Evolutionary conservation across 23 tunicate species (phyloP), one percentile per base, ranked within the genome.

Genomic region (Ascidia mentula): DNA sequence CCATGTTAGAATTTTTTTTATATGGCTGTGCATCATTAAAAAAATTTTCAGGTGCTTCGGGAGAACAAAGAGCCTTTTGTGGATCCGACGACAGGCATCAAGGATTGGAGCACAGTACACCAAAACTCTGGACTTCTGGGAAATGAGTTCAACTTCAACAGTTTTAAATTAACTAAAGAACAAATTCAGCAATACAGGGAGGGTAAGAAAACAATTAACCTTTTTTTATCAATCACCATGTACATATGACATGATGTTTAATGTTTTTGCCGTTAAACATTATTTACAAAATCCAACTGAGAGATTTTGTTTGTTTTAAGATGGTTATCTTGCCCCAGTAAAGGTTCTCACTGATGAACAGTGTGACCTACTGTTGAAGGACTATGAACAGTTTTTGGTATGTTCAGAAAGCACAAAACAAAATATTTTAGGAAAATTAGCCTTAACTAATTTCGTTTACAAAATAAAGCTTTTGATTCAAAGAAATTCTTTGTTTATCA

Each of bases 31-130:
- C n/a, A n/a, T n/a, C n/a, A n/a, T n/a, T 30, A 30, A 65, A 33
- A 30, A 65, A 65, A 9, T 65, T 79, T 7, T 5, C 69, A 86
- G 90, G 75, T 36, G 18, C 32, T 87, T 72, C 73, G 35, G 34
- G 9, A 38, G 18, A 82, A 76, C 82, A 75, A 28, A 22, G 24
- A 22, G 9, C 86, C 92, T 17, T 79, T 60, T 24, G 34, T 45
- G 37, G 80, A 82, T 46, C 26, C 40, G 69, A 38, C 18, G 9
- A 34, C 36, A 32, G 86, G 82, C 18, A n/a, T 40, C 32, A 28
- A 30, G 38, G 96, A 90, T 77, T 90, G 96, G 96, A 85, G 96
- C 37, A 85, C 87, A 69, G 84, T 85, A 22, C 90, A 85, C 33
- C 35, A 34, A 0, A 83, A 90, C 59, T 74, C 96, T 18, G 96